Conservation (phyloP, 2,113 vertebrate species). For the Python bivittatus region DNA sequence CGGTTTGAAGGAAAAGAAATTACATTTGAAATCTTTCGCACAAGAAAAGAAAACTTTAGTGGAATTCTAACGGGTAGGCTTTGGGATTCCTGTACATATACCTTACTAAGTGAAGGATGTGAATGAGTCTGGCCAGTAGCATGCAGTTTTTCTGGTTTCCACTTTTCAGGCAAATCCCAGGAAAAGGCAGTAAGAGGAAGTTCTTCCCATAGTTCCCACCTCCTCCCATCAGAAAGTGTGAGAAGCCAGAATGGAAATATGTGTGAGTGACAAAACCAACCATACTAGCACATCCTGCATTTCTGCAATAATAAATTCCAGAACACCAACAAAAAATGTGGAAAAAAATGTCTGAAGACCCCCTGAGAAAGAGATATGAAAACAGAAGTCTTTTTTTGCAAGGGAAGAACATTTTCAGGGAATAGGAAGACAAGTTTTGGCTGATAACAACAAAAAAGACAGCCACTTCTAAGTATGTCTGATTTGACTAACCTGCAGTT, state of each 20-base stretch:
- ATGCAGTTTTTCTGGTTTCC: not conserved
- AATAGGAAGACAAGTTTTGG: not conserved
- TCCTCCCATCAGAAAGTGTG: not conserved
- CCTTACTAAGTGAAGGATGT: not conserved
- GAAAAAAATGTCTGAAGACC: not conserved
- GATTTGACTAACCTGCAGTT: not conserved
- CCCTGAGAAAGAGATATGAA: not conserved
- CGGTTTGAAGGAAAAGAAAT: not conserved
- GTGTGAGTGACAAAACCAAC: not conserved
- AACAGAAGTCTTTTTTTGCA: not conserved
- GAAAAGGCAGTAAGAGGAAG: not conserved
- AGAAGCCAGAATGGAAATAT: not conserved
- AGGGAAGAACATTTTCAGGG: not conserved
- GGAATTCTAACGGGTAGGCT: not conserved
- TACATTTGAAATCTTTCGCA: not conserved
- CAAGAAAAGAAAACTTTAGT: not conserved
- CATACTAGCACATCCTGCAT: not conserved
- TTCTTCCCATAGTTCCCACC: not conserved
- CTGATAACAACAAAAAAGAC: not conserved
- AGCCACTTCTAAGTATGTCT: not conserved
- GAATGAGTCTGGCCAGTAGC: not conserved
- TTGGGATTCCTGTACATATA: not conserved
- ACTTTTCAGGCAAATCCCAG: not conserved
- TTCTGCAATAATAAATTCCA: not conserved
- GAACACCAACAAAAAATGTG: not conserved